Conservation (phyloP, 2,888 invertebrate species). For the Carcina quercana region DNA sequence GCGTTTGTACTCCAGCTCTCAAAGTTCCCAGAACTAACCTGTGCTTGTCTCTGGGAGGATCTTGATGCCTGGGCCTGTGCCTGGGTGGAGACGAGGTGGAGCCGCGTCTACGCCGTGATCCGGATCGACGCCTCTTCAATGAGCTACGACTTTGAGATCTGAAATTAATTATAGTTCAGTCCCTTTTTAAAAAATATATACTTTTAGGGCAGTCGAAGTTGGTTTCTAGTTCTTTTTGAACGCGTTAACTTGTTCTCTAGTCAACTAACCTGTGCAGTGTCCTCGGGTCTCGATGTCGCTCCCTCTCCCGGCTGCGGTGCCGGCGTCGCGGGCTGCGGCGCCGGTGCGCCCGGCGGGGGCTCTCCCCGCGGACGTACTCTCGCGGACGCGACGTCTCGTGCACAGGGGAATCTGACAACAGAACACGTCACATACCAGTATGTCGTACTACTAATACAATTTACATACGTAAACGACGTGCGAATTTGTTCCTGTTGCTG, state of each 20-base stretch:
- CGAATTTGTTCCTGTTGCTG: too few species aligned
- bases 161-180: neutral
- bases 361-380: constrained; percentile 51
- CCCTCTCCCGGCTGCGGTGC: constrained; percentile 34
- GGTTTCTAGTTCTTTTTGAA: neutral
- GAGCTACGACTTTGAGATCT: constrained; percentile 77
- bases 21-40: too few species aligned
- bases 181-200: neutral
- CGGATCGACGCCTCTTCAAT: constrained; percentile 73
- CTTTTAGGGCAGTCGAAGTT: neutral
- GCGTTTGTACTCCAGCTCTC: too few species aligned
- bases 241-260: neutral
- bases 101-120: constrained; percentile 65
- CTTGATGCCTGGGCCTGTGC: constrained; percentile 46
- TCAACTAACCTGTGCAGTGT: constrained; percentile 21
- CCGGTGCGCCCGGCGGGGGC: constrained; percentile 40
- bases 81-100: constrained; percentile 57
- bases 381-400: constrained; percentile 32
- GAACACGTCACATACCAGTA: neutral
- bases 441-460: too few species aligned
- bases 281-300: constrained; percentile 28
- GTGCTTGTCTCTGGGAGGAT: constrained; percentile 37
- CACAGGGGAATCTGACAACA: constrained; percentile 50
- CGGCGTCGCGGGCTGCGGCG: constrained; percentile 42
- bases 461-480: too few species aligned